A percentile compares a stretch with the other conserved stretches of the same genome.
These are phyloP conservation scores for Dimorphilus gyrociliatus DNA, from an alignment of 2,888 invertebrate species.

Conservation along the genomic window DNA sequence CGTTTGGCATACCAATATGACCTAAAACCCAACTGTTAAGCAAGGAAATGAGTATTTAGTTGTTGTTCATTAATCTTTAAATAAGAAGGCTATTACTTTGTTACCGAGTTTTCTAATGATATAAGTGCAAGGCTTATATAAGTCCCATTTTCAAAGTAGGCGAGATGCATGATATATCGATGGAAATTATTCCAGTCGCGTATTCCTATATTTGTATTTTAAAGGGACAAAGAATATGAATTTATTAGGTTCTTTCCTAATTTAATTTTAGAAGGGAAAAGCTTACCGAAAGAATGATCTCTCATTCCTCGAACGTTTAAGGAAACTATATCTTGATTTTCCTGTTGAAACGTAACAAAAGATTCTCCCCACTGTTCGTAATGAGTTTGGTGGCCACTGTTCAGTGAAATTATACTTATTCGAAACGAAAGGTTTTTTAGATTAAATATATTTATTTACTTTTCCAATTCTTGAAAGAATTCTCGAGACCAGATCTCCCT, in stretches of 20 bases:
- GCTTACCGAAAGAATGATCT: slow-evolving; percentile 26
- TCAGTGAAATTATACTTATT: too few species aligned
- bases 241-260: neutral
- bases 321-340: slow-evolving; percentile 7
- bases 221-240: neutral
- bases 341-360: slow-evolving; percentile 18
- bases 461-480: slow-evolving; percentile 18
- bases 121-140: too few species aligned
- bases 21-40: too few species aligned
- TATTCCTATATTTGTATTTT: slow-evolving; percentile 13
- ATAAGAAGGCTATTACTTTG: too few species aligned
- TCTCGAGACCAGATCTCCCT: slow-evolving; percentile 23
- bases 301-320: slow-evolving; percentile 17
- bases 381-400: slow-evolving; percentile 27
- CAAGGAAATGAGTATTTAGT: too few species aligned
- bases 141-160: slow-evolving; percentile 18
- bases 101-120: too few species aligned
- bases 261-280: neutral
- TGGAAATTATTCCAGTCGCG: slow-evolving; percentile 24
- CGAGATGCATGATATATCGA: slow-evolving; percentile 24
- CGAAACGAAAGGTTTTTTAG: too few species aligned
- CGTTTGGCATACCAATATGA: too few species aligned
- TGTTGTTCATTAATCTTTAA: too few species aligned
- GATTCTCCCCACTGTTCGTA: slow-evolving; percentile 33
- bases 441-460: slow-evolving; percentile 14